These are phyloP conservation scores for Eueides isabella DNA, from an alignment of 1,140 invertebrate genomes.

Conservation along the genomic window DNA sequence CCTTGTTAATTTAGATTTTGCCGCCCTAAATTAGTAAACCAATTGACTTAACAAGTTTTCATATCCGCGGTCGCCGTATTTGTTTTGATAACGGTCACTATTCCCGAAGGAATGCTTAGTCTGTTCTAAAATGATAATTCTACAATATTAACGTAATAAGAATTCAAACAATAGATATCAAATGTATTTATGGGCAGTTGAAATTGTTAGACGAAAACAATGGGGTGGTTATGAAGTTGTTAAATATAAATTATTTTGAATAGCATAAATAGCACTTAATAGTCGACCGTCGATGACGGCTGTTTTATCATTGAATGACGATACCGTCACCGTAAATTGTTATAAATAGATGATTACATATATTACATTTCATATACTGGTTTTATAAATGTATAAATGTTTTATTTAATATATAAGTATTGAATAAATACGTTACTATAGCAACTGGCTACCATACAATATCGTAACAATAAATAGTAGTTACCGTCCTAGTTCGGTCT, in stretches of 20 bases:
- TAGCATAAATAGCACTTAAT: not conserved
- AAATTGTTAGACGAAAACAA: constrained; percentile 35
- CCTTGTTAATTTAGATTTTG: constrained; percentile 1
- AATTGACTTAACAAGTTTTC: constrained; percentile 8
- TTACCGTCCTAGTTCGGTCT: not conserved
- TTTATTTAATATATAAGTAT: not conserved
- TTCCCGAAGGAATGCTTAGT: not conserved
- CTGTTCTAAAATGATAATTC: not conserved
- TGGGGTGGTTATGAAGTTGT: constrained; percentile 22
- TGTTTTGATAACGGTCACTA: constrained; percentile 1
- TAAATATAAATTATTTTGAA: constrained; percentile 29
- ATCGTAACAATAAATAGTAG: too few relatives aligned
- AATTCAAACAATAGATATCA: constrained; percentile 23
- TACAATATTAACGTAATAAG: constrained; percentile 7
- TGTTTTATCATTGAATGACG: not conserved
- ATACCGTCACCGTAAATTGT: not conserved
- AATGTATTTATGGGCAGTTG: constrained; percentile 17
- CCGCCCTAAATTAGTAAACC: constrained; percentile 16
- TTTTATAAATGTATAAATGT: not conserved
- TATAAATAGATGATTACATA: not conserved
- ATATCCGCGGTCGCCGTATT: constrained; percentile 10
- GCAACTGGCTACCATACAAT: too few relatives aligned
- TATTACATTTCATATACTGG: too few relatives aligned
- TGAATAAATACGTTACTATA: not conserved
- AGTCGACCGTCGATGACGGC: not conserved